Base-by-base conservation (phyloP, 2,888 invertebrate genomes). In the Prionchulus punctatus region DNA sequence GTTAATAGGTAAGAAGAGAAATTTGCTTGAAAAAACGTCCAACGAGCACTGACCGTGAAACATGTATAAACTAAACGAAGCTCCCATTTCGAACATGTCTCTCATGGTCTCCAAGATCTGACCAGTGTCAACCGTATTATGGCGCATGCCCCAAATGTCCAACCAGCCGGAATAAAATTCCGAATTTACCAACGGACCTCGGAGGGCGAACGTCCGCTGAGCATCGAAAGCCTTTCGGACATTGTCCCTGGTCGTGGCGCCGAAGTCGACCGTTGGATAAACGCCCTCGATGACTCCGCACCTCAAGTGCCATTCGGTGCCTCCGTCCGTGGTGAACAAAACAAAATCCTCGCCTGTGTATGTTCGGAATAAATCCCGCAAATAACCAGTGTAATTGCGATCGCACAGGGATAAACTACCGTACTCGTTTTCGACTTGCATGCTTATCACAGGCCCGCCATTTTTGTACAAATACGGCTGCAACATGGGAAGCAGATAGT, bases 121-220 rank as follows among this genome's bases (percentile, higher is more conserved):
- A 7, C n/a, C 36, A 2, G 30, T n/a, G 12, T 18, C 30, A 1
- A 18, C 21, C 1, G 27, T 43, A 21, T n/a, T 18, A 4, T 30
- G 79, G 0, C 72, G 67, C 65, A 82, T 80, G 45, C 82, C 82
- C 91, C 91, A 92, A 69, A 86, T 84, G 0, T 87, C 85, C 55
- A 91, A 72, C 91, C 91, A 92, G 1, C 91, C 91, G 0, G 87
- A 82, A 75, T 91, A 92, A 72, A 79, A 91, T 58, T 69, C 69
- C 15, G 66, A 84, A 73, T 91, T 91, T 57, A 90, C 85, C 52
- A 86, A 69, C 0, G 91, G 91, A 0, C 89, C 90, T 58, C 77
- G 63, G 1, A 75, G 74, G 61, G 76, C 73, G 62, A 69, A 74
- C 43, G 72, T 67, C 57, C 77, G 67, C 63, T 78, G 76, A 15